A percentile compares a stretch with the other conserved stretches of the same genome.
Evolutionary conservation across 2,797 vertebrate genomes (phyloP).

Genomic region (Oreochromis mossambicus): DNA sequence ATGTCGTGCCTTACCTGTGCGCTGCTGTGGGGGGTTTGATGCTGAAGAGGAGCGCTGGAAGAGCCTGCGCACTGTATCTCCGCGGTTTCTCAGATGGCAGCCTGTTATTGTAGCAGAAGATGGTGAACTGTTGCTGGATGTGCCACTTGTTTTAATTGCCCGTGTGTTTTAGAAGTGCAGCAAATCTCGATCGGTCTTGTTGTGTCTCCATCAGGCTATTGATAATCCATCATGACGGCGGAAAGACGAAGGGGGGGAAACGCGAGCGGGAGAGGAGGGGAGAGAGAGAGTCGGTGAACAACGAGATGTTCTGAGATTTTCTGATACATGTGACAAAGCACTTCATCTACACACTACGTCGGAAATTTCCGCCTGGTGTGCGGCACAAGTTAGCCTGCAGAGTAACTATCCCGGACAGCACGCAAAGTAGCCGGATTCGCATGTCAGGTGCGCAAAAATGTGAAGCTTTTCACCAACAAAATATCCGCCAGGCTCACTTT

Average conservation of each 20-base stretch:
- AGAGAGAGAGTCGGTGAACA: background rate
- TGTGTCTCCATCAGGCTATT: conserved; percentile 21
- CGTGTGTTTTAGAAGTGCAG: background rate
- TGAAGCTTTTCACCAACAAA: background rate
- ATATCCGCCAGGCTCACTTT: conserved; percentile 19
- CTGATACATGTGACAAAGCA: conserved; percentile 23
- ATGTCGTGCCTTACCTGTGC: conserved; percentile 76
- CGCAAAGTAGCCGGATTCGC: background rate
- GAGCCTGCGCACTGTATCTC: conserved; percentile 70
- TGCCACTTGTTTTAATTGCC: conserved; percentile 31
- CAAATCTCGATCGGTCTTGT: background rate
- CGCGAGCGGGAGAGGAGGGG: background rate
- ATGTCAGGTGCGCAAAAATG: background rate
- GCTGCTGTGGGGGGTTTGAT: conserved; percentile 60
- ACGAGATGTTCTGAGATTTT: conserved; percentile 33
- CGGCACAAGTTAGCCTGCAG: conserved; percentile 13
- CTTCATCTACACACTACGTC: background rate
- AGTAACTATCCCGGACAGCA: background rate
- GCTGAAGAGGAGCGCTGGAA: conserved; percentile 52
- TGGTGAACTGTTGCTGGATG: conserved; percentile 49
- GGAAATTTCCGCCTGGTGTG: conserved; percentile 2
- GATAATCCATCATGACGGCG: conserved; percentile 41
- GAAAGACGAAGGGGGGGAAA: background rate
- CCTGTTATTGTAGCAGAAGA: conserved; percentile 52
- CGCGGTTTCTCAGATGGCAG: conserved; percentile 48